These are phyloP conservation scores for Malthinus seriepunctatus DNA, from an alignment of 2,888 invertebrate genomes.

Conservation along the genomic window DNA sequence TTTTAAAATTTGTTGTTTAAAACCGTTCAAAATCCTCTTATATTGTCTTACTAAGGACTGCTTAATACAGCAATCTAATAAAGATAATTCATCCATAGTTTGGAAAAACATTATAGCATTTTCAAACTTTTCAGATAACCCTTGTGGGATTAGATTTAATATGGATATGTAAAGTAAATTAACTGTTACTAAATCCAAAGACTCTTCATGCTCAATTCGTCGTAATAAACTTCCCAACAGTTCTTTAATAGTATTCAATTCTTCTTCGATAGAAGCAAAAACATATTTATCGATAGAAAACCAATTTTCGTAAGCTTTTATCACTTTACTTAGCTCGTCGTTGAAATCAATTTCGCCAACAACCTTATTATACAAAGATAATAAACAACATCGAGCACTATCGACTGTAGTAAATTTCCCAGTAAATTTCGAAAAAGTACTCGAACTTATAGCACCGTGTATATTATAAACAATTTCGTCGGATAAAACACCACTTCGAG, in stretches of 20 bases:
- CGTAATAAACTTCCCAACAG: not conserved
- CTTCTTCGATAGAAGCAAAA: conserved; percentile 19
- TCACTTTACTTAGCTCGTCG: not conserved
- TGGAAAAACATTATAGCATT: not conserved
- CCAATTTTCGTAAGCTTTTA: not conserved
- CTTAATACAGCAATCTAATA: not conserved
- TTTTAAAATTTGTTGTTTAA: not conserved
- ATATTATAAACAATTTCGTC: conserved; percentile 13
- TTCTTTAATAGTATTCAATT: conserved; percentile 4
- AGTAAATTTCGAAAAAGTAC: not conserved
- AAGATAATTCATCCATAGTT: not conserved
- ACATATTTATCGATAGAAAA: conserved; percentile 15
- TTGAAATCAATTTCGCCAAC: not conserved
- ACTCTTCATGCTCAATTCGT: not conserved
- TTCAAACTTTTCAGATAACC: not conserved
- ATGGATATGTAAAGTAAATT: not conserved
- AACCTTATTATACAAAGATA: conserved; percentile 4
- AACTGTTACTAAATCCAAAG: not conserved
- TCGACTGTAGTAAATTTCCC: conserved; percentile 6
- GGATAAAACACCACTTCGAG: not conserved
- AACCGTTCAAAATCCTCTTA: not conserved
- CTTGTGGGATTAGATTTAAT: not conserved
- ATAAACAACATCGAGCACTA: not conserved
- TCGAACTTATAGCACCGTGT: conserved; percentile 5
- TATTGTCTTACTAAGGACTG: not conserved